Evolutionary conservation across 2,797 vertebrate species (phyloP).

Genomic region (Meriones psammophilus): DNA sequence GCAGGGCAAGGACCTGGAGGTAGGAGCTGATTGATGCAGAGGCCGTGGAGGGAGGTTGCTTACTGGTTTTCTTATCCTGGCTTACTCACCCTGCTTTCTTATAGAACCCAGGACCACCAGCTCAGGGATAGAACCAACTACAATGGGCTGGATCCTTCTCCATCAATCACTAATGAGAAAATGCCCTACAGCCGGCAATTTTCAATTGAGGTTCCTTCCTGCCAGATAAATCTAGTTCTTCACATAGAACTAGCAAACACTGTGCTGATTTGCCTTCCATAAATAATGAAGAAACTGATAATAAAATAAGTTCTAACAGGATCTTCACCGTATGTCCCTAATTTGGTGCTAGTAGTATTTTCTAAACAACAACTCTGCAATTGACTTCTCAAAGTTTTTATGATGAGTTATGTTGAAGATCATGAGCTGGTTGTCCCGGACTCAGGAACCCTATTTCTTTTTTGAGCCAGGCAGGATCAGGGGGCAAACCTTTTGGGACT

Average conservation of each 20-base stretch:
- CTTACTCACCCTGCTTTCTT: background rate
- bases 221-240: background rate
- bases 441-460: background rate
- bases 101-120: background rate
- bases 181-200: background rate
- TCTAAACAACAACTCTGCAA: background rate
- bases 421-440: rapidly evolving
- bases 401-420: background rate
- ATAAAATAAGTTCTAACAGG: background rate
- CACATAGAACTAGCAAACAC: background rate
- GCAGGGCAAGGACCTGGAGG: too few relatives aligned
- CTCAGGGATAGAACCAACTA: background rate
- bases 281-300: background rate
- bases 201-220: background rate
- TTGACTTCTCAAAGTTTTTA: background rate
- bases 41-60: too few relatives aligned
- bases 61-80: background rate
- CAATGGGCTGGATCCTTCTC: background rate
- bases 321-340: background rate
- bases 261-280: background rate
- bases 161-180: background rate
- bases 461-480: background rate
- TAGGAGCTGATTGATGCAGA: too few relatives aligned
- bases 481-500: background rate
- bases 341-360: background rate